These are phyloP conservation scores for Centropyge bicolor DNA, from an alignment of 2,797 vertebrate genomes.

Conservation along the genomic window DNA sequence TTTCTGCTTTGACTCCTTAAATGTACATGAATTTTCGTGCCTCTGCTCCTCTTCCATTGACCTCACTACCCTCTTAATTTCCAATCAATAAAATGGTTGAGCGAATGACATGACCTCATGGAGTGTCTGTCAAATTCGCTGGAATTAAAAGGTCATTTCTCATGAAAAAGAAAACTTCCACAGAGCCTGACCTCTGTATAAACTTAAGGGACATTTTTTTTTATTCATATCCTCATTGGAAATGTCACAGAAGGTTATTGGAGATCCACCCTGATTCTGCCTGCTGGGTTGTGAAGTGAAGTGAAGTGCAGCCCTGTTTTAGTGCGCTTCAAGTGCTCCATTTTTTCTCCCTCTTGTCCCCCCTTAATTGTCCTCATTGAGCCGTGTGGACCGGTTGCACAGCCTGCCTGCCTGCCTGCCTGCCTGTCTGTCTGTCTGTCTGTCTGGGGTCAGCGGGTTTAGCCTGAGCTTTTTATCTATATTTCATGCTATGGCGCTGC, in stretches of 20 bases:
- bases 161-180: not conserved
- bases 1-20: conserved; percentile 48
- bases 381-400: conserved; percentile 88
- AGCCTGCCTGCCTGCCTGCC: conserved; percentile 78
- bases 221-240: conserved; percentile 38
- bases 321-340: conserved; percentile 71
- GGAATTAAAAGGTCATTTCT: conserved; percentile 24
- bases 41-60: conserved; percentile 6
- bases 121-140: conserved; percentile 51
- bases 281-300: conserved; percentile 61
- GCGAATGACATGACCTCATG: conserved; percentile 63
- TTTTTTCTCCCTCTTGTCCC: conserved; percentile 71
- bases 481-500: conserved; percentile 74
- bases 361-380: conserved; percentile 89
- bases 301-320: conserved; percentile 72
- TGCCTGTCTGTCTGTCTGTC: conserved; percentile 41
- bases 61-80: conserved; percentile 53
- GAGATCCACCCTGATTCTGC: conserved; percentile 72
- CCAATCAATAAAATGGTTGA: conserved; percentile 75
- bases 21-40: conserved; percentile 52
- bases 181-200: not conserved
- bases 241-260: conserved; percentile 44
- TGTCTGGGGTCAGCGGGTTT: conserved; percentile 88
- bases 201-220: conserved; percentile 9
- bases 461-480: conserved; percentile 78